Conservation (phyloP, 2,797 vertebrate genomes). For the Labroides dimidiatus region DNA sequence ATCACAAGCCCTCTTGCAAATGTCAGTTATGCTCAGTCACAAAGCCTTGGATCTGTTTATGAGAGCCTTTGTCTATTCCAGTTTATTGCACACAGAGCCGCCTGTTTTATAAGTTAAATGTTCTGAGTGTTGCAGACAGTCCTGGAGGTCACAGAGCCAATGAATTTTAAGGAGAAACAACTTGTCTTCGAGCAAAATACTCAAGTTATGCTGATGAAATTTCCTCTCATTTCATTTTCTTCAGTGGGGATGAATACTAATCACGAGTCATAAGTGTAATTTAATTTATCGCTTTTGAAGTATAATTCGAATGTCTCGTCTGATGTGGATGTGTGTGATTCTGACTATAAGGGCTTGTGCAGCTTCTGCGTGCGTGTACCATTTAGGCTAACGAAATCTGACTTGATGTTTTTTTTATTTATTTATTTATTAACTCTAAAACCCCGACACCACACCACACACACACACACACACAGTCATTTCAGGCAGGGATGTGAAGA, state of each 20-base stretch:
- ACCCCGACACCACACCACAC: constrained; percentile 15
- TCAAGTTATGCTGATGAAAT: constrained; percentile 51
- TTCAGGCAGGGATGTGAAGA: constrained; percentile 28
- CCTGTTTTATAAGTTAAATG: constrained; percentile 47
- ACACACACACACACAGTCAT: background rate
- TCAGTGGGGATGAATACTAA: constrained; percentile 31
- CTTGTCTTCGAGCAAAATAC: constrained; percentile 39
- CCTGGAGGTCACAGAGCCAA: constrained; percentile 53
- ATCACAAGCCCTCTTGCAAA: constrained; percentile 23
- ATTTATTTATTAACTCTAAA: constrained; percentile 1
- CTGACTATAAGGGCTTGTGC: constrained; percentile 8
- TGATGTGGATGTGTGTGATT: constrained; percentile 30
- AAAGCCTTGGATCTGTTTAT: constrained; percentile 44
- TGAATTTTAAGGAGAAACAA: constrained; percentile 42
- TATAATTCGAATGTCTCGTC: constrained; percentile 44
- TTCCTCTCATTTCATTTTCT: constrained; percentile 40
- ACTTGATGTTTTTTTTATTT: constrained; percentile 9
- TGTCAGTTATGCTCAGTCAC: constrained; percentile 31
- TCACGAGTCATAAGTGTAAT: constrained; percentile 47
- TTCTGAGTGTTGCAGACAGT: constrained; percentile 36
- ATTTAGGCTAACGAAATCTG: constrained; percentile 31
- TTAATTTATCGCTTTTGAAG: constrained; percentile 47
- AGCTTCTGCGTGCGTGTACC: constrained; percentile 3
- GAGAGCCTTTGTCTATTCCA: constrained; percentile 31
- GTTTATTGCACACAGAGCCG: constrained; percentile 48